Percentiles rank a stretch among this genome's conserved stretches.
Conservation (phyloP, 2,888 invertebrate genomes). For the Pharmacophagus antenor region DNA sequence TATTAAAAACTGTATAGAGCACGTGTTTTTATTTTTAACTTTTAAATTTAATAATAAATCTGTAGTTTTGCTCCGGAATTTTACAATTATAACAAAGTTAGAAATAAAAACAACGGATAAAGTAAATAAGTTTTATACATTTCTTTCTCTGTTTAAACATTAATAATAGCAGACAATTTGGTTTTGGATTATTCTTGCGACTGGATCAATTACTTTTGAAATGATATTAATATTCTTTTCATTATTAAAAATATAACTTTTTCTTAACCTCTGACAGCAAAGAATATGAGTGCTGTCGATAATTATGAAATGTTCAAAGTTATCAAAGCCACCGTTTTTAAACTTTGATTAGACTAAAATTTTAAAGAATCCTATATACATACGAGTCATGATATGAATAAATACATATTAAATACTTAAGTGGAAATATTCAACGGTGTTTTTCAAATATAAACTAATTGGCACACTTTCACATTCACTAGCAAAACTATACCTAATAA, state of each 20-base stretch:
- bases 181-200: neutral
- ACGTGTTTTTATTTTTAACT: no score
- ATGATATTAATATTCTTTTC: neutral
- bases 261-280: neutral
- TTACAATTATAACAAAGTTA: neutral
- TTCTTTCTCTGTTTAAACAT: neutral
- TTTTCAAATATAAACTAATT: constrained; percentile 66
- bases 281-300: neutral
- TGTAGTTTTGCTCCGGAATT: no score
- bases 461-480: constrained; percentile 81
- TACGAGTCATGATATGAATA: constrained; percentile 61
- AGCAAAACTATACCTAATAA: constrained; percentile 73
- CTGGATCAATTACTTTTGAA: neutral
- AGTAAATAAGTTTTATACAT: no score
- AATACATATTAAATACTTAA: constrained; percentile 63
- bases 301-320: neutral
- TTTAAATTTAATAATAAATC: no score
- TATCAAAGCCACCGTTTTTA: neutral
- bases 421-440: constrained; percentile 46
- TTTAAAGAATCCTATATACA: constrained; percentile 36
- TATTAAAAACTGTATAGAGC: no score
- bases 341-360: neutral
- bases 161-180: neutral
- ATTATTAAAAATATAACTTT: neutral
- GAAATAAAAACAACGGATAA: neutral